These are phyloP conservation scores for Hypanus sabinus DNA, from an alignment of 2,113 vertebrate genomes.

Conservation along the genomic window DNA sequence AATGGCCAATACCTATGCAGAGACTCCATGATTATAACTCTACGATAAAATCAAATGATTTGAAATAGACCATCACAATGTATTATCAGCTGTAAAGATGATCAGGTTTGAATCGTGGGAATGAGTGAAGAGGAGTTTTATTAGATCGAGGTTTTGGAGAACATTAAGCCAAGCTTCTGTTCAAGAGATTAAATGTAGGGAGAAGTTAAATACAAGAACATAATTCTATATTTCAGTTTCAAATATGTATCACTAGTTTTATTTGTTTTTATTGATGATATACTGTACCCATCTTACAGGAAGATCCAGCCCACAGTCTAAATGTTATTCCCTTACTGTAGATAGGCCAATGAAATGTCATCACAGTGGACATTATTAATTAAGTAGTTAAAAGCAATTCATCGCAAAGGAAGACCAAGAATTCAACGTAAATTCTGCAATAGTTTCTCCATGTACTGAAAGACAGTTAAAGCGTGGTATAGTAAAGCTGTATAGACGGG, in stretches of 20 bases:
- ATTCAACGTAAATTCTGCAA: too few relatives aligned
- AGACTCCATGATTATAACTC: too few relatives aligned
- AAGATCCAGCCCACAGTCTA: background rate
- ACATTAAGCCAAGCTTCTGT: background rate
- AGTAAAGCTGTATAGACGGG: background rate
- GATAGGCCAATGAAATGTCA: background rate
- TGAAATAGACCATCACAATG: background rate
- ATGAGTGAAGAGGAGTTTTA: background rate
- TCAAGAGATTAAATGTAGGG: background rate
- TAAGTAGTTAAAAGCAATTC: background rate
- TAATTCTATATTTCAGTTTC: background rate
- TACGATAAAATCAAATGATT: background rate
- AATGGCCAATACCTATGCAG: too few relatives aligned
- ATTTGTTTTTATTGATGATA: background rate
- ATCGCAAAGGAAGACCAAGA: background rate
- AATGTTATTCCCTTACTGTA: background rate
- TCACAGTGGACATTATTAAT: background rate
- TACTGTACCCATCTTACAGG: background rate
- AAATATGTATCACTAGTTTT: background rate
- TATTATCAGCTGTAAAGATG: background rate
- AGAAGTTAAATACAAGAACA: background rate
- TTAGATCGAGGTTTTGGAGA: background rate
- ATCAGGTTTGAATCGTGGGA: background rate
- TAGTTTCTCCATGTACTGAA: background rate
- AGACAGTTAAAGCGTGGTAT: background rate